Base-by-base conservation (phyloP, 2,888 invertebrate genomes). In the Hirtodrosophila cameraria region DNA sequence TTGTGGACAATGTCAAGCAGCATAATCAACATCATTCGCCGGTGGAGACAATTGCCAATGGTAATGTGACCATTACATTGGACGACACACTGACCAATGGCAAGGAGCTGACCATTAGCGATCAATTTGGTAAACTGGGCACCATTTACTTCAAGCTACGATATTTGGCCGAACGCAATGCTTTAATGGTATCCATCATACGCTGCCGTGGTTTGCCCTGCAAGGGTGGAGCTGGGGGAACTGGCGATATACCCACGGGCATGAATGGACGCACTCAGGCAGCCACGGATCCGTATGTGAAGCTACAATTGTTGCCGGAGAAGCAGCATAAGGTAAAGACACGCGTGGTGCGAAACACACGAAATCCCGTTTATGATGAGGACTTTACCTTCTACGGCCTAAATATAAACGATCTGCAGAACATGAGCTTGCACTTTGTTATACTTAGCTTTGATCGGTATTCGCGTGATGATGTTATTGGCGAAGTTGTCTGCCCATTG, bases 321-420 rank as follows among this genome's bases (percentile, higher is more conserved):
- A 99, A 99, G 90, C 97, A 97, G 89, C 98, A 99, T 90, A 97
- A 98, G 91, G 98, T 98, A 53, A 99, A 98, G 92, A 98, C 98
- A 62, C 89, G 99, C 57, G 99, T 99, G 6, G 94, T 99, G 30
- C 94, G 99, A 73, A 98, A 99, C 90, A 99, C 99, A 38, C 93
- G 97, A 49, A 97, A 97, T 92, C 99, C 99, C 0, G 95, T 97
- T 1, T 99, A 99, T 91, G 99, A 99, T 88, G 99, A 99, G 91
- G 99, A 99, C 91, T 99, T 99, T 90, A 99, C 99, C 1, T 99
- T 99, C 93, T 99, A 98, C 90, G 99, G 99, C 52, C 94, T 97
- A 84, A 94, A 94, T 43, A 94, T 95, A 75, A 95, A 95, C 88
- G 97, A 98, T 91, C 93, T 98, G 60, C 93, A 95, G 88, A 95